A percentile compares a stretch with the other conserved stretches of the same genome.
phyloP scores from a whole-genome alignment of 2,888 invertebrate genomes.

The Ochropleura plecta region DNA sequence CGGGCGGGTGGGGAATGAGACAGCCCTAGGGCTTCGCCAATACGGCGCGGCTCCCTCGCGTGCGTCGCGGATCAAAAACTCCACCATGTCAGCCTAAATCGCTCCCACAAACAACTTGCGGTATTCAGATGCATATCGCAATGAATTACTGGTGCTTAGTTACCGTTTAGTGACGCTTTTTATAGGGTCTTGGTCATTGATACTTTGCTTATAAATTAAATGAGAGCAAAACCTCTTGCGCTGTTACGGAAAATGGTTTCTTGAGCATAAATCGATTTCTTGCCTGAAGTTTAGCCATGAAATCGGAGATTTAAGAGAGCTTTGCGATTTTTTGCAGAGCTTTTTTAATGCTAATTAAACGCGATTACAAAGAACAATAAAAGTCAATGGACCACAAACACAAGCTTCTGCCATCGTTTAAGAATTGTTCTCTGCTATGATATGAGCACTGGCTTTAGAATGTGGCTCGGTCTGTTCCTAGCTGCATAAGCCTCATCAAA shows the following conservation, averaged over 20 bases:
- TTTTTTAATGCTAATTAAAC: constrained; percentile 48
- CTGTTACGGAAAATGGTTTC: constrained; percentile 42
- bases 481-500: constrained; percentile 14
- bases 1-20: constrained; percentile 45
- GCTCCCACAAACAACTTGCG: constrained; percentile 74
- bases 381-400: constrained; percentile 38
- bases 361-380: constrained; percentile 52
- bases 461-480: background rate
- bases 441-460: constrained; percentile 11
- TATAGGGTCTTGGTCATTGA: constrained; percentile 59
- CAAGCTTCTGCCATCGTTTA: constrained; percentile 37
- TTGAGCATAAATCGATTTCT: constrained; percentile 33
- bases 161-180: constrained; percentile 72
- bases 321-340: constrained; percentile 17
- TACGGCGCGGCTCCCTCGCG: constrained; percentile 52
- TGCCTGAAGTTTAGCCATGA: constrained; percentile 40
- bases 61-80: constrained; percentile 68
- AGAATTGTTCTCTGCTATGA: constrained; percentile 14
- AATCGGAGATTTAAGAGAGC: constrained; percentile 38
- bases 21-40: constrained; percentile 58
- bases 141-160: constrained; percentile 72
- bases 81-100: constrained; percentile 72
- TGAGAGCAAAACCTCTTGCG: constrained; percentile 55
- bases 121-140: constrained; percentile 71
- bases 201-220: constrained; percentile 54